phyloP scores from a whole-genome alignment of 2,113 vertebrate species.

The Pipa parva region DNA sequence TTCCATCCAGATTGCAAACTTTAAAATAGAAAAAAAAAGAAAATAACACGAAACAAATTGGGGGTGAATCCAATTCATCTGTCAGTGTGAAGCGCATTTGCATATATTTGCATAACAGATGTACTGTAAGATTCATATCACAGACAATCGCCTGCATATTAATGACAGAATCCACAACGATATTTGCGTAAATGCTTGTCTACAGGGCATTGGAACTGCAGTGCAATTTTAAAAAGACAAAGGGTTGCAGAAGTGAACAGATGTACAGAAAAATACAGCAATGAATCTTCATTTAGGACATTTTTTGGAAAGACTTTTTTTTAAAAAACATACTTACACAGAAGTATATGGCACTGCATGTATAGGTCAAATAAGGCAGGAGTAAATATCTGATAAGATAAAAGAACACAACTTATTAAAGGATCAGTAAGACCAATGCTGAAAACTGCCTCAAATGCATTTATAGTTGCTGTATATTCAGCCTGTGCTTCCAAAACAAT shows the following conservation, averaged over 20 bases:
- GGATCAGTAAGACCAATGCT: too few relatives aligned
- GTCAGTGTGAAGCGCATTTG: slow-evolving; percentile 72
- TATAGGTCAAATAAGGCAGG: too few relatives aligned
- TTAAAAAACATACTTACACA: too few relatives aligned
- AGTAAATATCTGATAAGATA: too few relatives aligned
- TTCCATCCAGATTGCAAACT: slow-evolving; percentile 79
- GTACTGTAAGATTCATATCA: slow-evolving; percentile 84
- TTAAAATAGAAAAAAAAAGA: slow-evolving; percentile 71
- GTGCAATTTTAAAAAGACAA: slow-evolving; percentile 73
- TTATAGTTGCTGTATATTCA: too few relatives aligned
- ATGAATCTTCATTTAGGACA: slow-evolving; percentile 77
- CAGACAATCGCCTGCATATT: slow-evolving; percentile 83
- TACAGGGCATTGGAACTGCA: slow-evolving; percentile 73
- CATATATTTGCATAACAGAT: slow-evolving; percentile 87
- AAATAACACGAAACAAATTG: slow-evolving; percentile 71
- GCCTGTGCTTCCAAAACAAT: too few relatives aligned
- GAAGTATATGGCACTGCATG: too few relatives aligned
- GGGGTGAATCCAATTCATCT: slow-evolving; percentile 73
- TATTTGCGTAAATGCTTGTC: slow-evolving; percentile 77
- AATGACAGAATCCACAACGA: slow-evolving; percentile 74
- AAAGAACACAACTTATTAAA: too few relatives aligned
- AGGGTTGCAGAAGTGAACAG: slow-evolving; percentile 65
- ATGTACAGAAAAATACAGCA: slow-evolving; percentile 62
- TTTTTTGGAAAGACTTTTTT: slow-evolving; percentile 45
- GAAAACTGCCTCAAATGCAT: too few relatives aligned